Base-by-base conservation (phyloP, 2,113 vertebrate genomes). In the Catharus minimus region DNA sequence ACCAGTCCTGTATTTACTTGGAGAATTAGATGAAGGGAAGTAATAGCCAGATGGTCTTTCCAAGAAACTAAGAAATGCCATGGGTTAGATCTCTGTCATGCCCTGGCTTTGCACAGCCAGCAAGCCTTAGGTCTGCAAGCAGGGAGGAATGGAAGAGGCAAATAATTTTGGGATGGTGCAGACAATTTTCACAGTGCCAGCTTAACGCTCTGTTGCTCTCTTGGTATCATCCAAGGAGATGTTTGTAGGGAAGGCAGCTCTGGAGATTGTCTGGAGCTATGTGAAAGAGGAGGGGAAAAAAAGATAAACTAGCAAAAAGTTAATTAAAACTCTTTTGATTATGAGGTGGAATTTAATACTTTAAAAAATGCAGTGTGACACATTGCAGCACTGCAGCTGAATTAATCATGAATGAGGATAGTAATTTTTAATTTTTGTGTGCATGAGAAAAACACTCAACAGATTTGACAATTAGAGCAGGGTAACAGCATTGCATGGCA, bases 391-490 rank as follows among this genome's bases (percentile, higher is more conserved):
- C 94, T 96, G 92, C 91, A 96, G 77, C 95, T 97, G 95, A 97
- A 97, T 98, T 97, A 97, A 97, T 97, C 96, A 97, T 97, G 96
- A 97, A 95, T 82, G 94, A 96, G 91, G 94, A 96, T 78, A 97
- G 95, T 61, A 79, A 94, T 95, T 97, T 97, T 97, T 97, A 96
- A 97, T 96, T 96, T 97, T 95, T 96, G 96, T 96, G 97, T 95
- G 96, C 96, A 95, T 49, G 95, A 97, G 95, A 82, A 97, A 96
- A 95, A 93, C 96, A 95, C 96, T 97, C 96, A 95, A 93, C 96
- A 97, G 96, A 97, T 95, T 96, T 96, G 93, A 97, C 97, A 97
- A 97, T 97, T 96, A 97, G 96, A 96, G 96, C 95, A 83, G 94
- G 95, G 95, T 90, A 96, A 94, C 96, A 85, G 94, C 93, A 65